Evolutionary conservation across 1,140 invertebrate species (phyloP), one percentile per base, ranked within the genome.

Genomic region (Phenacoccus solenopsis): DNA sequence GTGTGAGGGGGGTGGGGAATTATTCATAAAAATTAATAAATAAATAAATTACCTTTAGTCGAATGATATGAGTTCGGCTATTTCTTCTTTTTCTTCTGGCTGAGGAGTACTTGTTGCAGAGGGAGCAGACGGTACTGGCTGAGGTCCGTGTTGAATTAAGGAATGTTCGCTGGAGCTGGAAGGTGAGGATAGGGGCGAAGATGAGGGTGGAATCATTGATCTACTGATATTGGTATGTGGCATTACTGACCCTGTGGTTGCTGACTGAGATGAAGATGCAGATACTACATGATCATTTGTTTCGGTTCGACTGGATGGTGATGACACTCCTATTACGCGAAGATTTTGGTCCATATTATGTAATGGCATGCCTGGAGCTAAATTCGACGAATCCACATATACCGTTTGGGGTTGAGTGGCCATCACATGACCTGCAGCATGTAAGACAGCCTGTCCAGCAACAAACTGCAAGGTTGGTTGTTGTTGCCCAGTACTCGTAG

Each of bases 131-230:
- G 59, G 59, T 25, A 64, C 22, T 1, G 59, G 59, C 59, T 64
- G 59, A 20, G 59, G 59, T 24, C 22, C 59, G 59, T 64, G 59
- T 16, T 64, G 59, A 24, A 64, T 64, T 3, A 64, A 3, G 3
- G 59, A 64, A 64, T 64, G 59, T 16, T 64, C 59, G 59, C 59
- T 64, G 25, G 59, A 64, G 22, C 59, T 64, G 10, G 59, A 64
- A 3, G 59, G 59, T 16, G 59, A 64, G 20, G 59, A 64, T 27
- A 64, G 20, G 1, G 59, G 59, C 59, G 59, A 64, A 20, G 59
- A 64, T 24, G 59, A 64, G 2, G 59, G 59, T 22, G 59, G 59
- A 20, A 20, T 22, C 59, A 64, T 64, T 1, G 20, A 9, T 13
- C 10, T 13, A 13, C 21, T 64, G 5, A 9, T 20, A 1, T 10